phyloP scores from a whole-genome alignment of 2,888 invertebrate species.

The Pilophorus perplexus region DNA sequence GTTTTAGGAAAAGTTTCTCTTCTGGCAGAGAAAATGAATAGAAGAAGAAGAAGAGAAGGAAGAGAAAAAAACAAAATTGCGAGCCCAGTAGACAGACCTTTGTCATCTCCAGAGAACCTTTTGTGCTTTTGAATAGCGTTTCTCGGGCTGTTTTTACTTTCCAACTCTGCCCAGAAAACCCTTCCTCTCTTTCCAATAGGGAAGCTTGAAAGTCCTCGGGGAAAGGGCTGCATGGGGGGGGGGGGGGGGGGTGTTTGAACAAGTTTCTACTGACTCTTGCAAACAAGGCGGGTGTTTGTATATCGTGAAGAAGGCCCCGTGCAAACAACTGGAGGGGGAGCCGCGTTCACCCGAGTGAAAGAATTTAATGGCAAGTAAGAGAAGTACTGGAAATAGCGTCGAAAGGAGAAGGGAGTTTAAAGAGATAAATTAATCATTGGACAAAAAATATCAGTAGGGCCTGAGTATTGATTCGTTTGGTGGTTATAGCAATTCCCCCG shows the following conservation, averaged over 20 bases:
- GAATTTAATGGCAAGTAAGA: constrained; percentile 43
- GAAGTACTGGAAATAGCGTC: too few species aligned
- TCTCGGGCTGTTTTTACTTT: constrained; percentile 15
- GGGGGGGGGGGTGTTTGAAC: constrained; percentile 22
- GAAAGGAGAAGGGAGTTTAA: background rate
- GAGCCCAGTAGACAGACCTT: too few species aligned
- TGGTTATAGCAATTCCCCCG: background rate
- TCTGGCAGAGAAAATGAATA: too few species aligned
- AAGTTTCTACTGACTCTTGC: constrained; percentile 40
- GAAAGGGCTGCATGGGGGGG: too few species aligned
- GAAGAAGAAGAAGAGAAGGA: too few species aligned
- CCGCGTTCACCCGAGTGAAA: constrained; percentile 35
- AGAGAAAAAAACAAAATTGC: too few species aligned
- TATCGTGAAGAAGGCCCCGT: constrained; percentile 31
- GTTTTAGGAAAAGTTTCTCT: too few species aligned
- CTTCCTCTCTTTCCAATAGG: constrained; percentile 7
- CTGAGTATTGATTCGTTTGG: background rate
- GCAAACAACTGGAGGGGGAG: constrained; percentile 17
- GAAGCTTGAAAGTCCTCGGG: background rate
- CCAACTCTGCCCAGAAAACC: constrained; percentile 7
- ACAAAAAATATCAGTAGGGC: background rate
- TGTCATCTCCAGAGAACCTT: constrained; percentile 36
- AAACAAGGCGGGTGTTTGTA: constrained; percentile 36
- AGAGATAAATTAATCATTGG: constrained; percentile 39
- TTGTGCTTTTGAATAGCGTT: constrained; percentile 8